A percentile compares a stretch with the other conserved stretches of the same genome.
phyloP scores from a whole-genome alignment of 64 coral and sea anemone genomes.

The Montipora capricornis region DNA sequence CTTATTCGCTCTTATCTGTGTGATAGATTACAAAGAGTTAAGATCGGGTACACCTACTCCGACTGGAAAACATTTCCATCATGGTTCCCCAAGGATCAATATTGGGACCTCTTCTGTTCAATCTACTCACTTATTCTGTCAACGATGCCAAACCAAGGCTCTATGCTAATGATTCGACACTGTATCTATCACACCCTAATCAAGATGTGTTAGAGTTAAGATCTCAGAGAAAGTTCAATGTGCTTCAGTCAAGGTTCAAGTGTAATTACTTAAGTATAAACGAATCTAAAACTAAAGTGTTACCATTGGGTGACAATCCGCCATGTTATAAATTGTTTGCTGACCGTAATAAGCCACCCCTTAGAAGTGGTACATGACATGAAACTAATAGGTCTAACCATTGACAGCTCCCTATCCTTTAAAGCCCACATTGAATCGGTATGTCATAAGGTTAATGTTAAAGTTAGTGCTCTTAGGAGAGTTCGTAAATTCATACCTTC shows the following conservation, averaged over 20 bases:
- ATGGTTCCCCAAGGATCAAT: background rate
- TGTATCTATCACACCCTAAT: background rate
- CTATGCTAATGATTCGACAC: background rate
- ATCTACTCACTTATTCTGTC: too few relatives aligned
- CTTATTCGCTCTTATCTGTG: background rate
- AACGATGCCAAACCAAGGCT: background rate
- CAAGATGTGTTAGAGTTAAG: background rate
- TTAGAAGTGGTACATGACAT: too few relatives aligned
- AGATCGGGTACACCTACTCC: slow-evolving; percentile 16
- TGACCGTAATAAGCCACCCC: background rate
- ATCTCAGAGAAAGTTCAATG: slow-evolving; percentile 8
- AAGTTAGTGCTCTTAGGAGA: too few relatives aligned
- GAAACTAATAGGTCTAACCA: too few relatives aligned
- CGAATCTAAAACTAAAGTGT: background rate
- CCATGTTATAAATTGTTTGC: background rate
- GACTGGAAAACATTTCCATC: slow-evolving; percentile 24
- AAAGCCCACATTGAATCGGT: too few relatives aligned
- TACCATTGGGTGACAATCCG: slow-evolving; percentile 7
- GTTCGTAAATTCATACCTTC: too few relatives aligned
- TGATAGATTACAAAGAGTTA: too few relatives aligned
- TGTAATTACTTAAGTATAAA: background rate
- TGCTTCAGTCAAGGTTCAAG: background rate
- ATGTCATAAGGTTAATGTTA: too few relatives aligned
- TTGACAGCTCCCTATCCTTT: too few relatives aligned
- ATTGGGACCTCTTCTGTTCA: too few relatives aligned